Percentiles rank a stretch among this genome's conserved stretches.
These are phyloP conservation scores for Rhaphigaster nebulosa DNA, from an alignment of 2,888 invertebrate genomes.

Conservation along the genomic window DNA sequence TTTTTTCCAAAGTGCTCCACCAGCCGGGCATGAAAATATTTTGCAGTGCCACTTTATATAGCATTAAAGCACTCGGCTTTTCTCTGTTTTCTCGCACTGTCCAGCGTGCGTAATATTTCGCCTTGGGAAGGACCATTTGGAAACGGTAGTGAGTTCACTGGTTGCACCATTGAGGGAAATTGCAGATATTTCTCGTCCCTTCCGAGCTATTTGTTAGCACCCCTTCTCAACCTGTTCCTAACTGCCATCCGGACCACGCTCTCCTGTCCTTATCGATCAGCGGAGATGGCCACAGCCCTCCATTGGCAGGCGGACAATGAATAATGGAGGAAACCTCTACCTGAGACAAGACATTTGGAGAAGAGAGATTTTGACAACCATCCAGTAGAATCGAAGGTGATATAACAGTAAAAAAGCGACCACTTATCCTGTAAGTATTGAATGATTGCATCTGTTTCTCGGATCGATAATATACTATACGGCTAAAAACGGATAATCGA, in stretches of 20 bases:
- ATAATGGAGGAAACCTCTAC: constrained; percentile 25
- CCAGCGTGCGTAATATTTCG: constrained; percentile 26
- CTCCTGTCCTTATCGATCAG: constrained; percentile 23
- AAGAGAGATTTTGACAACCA: neutral
- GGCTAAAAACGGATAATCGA: too few species aligned
- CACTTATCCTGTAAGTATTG: neutral
- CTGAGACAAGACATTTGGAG: neutral
- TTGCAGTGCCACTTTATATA: constrained; percentile 25
- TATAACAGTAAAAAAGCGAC: neutral
- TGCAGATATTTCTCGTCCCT: constrained; percentile 44
- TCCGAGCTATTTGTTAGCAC: constrained; percentile 11
- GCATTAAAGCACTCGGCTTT: neutral
- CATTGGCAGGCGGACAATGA: neutral
- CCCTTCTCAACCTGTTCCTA: constrained; percentile 31
- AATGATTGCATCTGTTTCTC: too few species aligned
- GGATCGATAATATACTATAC: too few species aligned
- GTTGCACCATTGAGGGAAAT: constrained; percentile 48
- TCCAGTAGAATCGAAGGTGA: neutral
- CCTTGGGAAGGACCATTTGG: constrained; percentile 25
- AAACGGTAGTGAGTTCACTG: neutral
- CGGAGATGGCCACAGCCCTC: neutral
- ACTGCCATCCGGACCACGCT: constrained; percentile 15
- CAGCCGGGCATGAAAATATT: neutral
- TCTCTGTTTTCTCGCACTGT: neutral
- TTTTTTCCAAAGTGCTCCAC: neutral